phyloP scores from a whole-genome alignment of 1,140 invertebrate species.

The Macrocentrus cingulum region DNA sequence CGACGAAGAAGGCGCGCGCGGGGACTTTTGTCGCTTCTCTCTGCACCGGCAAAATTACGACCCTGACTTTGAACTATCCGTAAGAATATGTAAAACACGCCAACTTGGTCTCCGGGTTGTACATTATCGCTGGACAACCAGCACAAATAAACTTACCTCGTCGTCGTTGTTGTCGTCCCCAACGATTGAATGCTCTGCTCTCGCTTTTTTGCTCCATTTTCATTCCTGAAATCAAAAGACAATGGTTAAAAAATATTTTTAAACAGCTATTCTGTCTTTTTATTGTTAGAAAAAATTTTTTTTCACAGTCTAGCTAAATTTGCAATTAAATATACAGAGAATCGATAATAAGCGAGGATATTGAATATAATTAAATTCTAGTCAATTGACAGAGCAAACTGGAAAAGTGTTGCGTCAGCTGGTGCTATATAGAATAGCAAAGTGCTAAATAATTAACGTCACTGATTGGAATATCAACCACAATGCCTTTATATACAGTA shows the following conservation, averaged over 20 bases:
- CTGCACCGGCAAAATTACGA: not conserved
- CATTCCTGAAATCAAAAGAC: no score
- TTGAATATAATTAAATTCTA: not conserved
- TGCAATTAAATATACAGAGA: no score
- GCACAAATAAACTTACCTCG: not conserved
- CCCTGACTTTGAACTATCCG: conserved; percentile 5
- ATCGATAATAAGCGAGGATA: not conserved
- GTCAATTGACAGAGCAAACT: no score
- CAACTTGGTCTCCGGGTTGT: conserved; percentile 3
- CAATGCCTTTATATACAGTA: no score
- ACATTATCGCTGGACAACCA: conserved; percentile 21
- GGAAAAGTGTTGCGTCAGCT: no score
- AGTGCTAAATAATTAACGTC: not conserved
- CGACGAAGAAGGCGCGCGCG: conserved; percentile 5
- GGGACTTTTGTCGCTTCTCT: not conserved
- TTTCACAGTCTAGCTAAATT: no score
- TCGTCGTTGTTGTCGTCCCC: no score
- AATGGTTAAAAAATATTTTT: no score
- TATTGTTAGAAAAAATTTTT: no score
- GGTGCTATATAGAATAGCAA: no score
- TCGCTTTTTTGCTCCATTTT: no score
- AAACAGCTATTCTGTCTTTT: no score
- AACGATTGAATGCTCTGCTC: not conserved
- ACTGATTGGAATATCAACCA: conserved; percentile 2
- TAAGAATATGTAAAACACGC: conserved; percentile 23